phyloP scores from a whole-genome alignment of 2,797 vertebrate species.

The Erpetoichthys calabaricus region DNA sequence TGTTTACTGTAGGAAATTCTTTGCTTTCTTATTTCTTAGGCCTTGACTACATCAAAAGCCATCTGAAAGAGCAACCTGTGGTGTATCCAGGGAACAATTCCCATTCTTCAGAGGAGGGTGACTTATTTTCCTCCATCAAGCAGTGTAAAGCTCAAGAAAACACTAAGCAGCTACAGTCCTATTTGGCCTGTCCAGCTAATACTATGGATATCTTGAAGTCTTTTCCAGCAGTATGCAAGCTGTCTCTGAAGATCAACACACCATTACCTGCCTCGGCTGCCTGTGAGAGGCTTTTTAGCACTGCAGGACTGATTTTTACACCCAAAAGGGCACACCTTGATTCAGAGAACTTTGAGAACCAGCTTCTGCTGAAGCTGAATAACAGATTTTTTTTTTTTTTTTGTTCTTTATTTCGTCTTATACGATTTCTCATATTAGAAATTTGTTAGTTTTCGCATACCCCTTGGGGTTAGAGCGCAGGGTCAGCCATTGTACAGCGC shows the following conservation, averaged over 20 bases:
- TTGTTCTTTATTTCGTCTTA: too few relatives aligned
- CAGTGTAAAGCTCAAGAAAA: constrained; percentile 11
- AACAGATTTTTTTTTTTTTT: too few relatives aligned
- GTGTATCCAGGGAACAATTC: constrained; percentile 6
- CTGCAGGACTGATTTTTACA: background rate
- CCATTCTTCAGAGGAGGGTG: constrained; percentile 15
- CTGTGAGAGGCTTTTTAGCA: too few relatives aligned
- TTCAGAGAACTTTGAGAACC: background rate
- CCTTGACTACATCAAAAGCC: constrained; percentile 13
- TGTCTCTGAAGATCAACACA: constrained; percentile 13
- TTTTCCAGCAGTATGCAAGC: constrained; percentile 11
- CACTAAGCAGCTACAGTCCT: constrained; percentile 11
- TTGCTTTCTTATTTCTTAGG: constrained; percentile 10
- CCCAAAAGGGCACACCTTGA: constrained; percentile 5
- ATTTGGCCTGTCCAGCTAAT: constrained; percentile 9
- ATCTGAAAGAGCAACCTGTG: constrained; percentile 4
- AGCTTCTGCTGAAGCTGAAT: too few relatives aligned
- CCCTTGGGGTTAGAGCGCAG: too few relatives aligned
- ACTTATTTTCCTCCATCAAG: constrained; percentile 14
- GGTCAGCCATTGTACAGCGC: too few relatives aligned
- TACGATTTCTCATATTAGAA: too few relatives aligned
- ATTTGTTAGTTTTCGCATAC: too few relatives aligned
- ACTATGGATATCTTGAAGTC: constrained; percentile 14
- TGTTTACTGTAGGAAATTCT: constrained; percentile 4
- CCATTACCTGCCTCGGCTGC: background rate